Conservation (phyloP, 2,888 invertebrate genomes). For the Drosophila meridiana region DNA sequence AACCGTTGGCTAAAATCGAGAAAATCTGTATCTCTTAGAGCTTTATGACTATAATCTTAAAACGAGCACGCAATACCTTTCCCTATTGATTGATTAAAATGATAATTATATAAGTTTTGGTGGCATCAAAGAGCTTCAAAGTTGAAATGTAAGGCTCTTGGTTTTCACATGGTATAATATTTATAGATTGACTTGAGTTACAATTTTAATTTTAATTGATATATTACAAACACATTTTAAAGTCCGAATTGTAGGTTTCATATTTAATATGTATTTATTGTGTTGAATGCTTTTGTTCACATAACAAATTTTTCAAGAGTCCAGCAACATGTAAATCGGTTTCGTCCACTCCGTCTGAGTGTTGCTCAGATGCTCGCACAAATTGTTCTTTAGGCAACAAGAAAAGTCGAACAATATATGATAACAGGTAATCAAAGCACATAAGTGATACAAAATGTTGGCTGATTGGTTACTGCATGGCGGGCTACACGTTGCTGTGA, state of each 20-base stretch:
- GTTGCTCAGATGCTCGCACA: constrained; percentile 18
- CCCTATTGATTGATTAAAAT: too few relatives aligned
- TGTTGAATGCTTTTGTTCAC: constrained; percentile 64
- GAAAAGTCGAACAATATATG: constrained; percentile 35
- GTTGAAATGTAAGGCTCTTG: not conserved
- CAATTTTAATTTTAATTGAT: not conserved
- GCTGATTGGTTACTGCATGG: constrained; percentile 35
- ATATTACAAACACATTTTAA: not conserved
- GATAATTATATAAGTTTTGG: not conserved
- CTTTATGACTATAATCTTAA: too few relatives aligned
- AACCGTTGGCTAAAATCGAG: too few relatives aligned
- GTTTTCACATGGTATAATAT: not conserved
- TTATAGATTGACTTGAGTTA: not conserved
- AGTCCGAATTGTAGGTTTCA: constrained; percentile 8
- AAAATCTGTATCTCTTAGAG: too few relatives aligned
- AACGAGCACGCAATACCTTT: too few relatives aligned
- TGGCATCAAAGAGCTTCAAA: not conserved
- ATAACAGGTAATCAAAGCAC: constrained; percentile 38
- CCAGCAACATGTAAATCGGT: constrained; percentile 31
- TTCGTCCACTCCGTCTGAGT: constrained; percentile 19
- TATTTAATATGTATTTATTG: constrained; percentile 74
- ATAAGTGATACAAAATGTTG: constrained; percentile 40
- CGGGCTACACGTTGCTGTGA: constrained; percentile 49
- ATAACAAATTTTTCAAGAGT: constrained; percentile 65
- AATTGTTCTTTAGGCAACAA: constrained; percentile 42